Conservation (phyloP, 2,113 vertebrate species). For the Platycercus adscitus region DNA sequence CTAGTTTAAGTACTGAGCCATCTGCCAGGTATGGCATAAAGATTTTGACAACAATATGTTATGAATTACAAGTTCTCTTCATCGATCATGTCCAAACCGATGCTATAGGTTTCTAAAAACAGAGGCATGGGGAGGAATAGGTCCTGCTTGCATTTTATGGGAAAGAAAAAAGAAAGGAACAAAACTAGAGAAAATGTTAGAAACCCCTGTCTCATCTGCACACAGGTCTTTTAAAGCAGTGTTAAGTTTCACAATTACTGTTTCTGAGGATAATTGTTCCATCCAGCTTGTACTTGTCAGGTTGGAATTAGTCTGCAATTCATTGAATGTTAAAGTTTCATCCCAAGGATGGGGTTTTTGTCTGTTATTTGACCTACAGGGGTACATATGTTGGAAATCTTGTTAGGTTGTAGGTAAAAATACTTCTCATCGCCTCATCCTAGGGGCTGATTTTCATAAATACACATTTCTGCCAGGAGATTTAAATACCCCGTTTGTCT, state of each 20-base stretch:
- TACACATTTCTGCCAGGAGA: not conserved
- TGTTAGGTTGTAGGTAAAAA: not conserved
- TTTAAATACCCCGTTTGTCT: not conserved
- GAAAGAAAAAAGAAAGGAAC: not conserved
- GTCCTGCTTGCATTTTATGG: not conserved
- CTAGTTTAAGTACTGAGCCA: not conserved
- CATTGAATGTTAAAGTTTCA: not conserved
- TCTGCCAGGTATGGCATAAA: not conserved
- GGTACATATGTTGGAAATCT: not conserved
- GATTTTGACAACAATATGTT: constrained; percentile 21
- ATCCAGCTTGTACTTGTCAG: not conserved
- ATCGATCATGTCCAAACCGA: not conserved
- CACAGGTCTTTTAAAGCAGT: not conserved
- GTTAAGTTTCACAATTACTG: constrained; percentile 12
- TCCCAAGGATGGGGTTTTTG: not conserved
- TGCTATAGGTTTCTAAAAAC: not conserved
- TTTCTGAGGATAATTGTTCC: not conserved
- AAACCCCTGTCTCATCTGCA: not conserved
- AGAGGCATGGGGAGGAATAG: not conserved
- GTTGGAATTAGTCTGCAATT: not conserved
- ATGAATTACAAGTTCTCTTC: not conserved
- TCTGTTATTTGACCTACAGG: not conserved
- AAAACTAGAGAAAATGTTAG: not conserved
- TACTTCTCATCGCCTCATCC: not conserved
- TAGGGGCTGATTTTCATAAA: not conserved